phyloP scores from a whole-genome alignment of 1,140 invertebrate species.

The Oedothorax gibbosus region DNA sequence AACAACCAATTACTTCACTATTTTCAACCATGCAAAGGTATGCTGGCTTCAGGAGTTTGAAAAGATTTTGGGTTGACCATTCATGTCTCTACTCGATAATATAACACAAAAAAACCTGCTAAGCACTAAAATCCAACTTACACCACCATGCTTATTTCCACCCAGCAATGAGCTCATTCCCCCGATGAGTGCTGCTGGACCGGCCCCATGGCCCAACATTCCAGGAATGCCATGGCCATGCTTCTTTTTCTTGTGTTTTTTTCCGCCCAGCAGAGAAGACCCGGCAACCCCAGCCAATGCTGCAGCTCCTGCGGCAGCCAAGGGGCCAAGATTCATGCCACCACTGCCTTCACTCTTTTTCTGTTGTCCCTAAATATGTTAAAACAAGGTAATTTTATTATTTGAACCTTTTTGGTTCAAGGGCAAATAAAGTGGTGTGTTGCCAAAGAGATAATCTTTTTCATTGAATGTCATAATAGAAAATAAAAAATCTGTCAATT shows the following conservation, averaged over 20 bases:
- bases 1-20: background rate
- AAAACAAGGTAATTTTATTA: too few relatives aligned
- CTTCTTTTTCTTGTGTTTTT: slow-evolving; percentile 38
- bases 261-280: slow-evolving; percentile 21
- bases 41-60: too few relatives aligned
- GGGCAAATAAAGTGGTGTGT: too few relatives aligned
- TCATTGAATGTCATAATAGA: too few relatives aligned
- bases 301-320: slow-evolving; percentile 42
- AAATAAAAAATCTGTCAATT: too few relatives aligned
- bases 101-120: background rate
- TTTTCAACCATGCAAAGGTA: too few relatives aligned
- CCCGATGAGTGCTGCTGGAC: slow-evolving; percentile 33
- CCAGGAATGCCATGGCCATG: background rate
- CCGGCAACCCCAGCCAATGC: slow-evolving; percentile 51
- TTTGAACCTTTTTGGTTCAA: too few relatives aligned
- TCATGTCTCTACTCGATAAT: too few relatives aligned
- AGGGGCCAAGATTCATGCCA: slow-evolving; percentile 24
- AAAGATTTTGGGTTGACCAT: too few relatives aligned
- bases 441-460: too few relatives aligned
- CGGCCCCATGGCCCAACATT: background rate
- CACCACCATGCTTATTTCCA: slow-evolving; percentile 48
- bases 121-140: slow-evolving; percentile 5
- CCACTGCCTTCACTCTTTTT: slow-evolving; percentile 34
- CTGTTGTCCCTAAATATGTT: slow-evolving; percentile 39
- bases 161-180: slow-evolving; percentile 15